Percentiles rank a stretch among this genome's conserved stretches.
phyloP scores from a whole-genome alignment of 2,888 invertebrate genomes.

The Troides aeacus region DNA sequence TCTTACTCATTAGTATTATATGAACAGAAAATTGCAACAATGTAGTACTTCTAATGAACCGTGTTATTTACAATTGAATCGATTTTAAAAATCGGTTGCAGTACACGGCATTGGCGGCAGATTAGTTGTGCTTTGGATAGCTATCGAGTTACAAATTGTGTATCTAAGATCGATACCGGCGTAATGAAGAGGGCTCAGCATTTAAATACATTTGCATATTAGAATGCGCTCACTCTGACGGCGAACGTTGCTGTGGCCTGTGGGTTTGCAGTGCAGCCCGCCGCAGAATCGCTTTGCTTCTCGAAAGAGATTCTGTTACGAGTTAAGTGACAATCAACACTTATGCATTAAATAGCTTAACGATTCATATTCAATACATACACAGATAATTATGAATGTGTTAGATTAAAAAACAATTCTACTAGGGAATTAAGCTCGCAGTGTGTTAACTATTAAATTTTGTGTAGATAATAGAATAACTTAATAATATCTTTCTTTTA shows the following conservation, averaged over 20 bases:
- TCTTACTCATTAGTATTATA: not conserved
- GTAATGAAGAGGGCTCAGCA: slow-evolving; percentile 80
- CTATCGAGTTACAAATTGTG: slow-evolving; percentile 78
- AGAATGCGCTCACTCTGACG: slow-evolving; percentile 69
- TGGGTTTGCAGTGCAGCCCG: slow-evolving; percentile 30
- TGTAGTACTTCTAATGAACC: not conserved
- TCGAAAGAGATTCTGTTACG: not conserved
- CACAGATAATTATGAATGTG: no score
- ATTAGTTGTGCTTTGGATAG: slow-evolving; percentile 66
- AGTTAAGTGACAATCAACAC: not conserved
- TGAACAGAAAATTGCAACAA: not conserved
- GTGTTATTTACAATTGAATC: not conserved
- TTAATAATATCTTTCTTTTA: no score
- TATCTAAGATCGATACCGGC: slow-evolving; percentile 78
- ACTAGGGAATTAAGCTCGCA: no score
- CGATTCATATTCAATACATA: no score
- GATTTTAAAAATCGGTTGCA: slow-evolving; percentile 31
- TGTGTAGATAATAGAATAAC: no score
- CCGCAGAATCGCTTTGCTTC: not conserved
- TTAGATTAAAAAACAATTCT: no score
- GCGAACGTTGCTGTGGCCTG: slow-evolving; percentile 34
- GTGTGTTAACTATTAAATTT: no score
- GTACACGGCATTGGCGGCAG: slow-evolving; percentile 50
- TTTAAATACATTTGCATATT: slow-evolving; percentile 81
- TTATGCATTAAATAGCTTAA: not conserved